Base-by-base conservation (phyloP, 1,140 invertebrate species). In the Helicoverpa armigera region DNA sequence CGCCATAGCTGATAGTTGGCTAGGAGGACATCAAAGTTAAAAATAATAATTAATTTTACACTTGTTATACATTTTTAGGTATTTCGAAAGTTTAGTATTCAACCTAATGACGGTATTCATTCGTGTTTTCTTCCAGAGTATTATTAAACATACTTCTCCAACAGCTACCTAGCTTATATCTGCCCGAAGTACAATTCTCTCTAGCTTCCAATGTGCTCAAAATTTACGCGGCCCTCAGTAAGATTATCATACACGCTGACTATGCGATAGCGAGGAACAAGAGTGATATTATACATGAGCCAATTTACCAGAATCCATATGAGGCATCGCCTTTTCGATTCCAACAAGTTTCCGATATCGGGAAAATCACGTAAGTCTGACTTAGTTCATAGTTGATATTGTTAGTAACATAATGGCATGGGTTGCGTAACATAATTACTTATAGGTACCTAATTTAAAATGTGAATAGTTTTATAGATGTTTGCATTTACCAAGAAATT, bases 241-340 rank as follows among this genome's bases (percentile, higher is more conserved):
- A 84, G 74, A 90, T 94, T 81, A 89, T 93, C 9, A 51, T 91
- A 1, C 75, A 83, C 11, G 81, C 87, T 3, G 65, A 85, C 1
- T 94, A 91, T 72, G 10, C 80, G 0, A n/a, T 90, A 16, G 82
- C 89, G 50, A 87, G 90, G 5, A 90, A 92, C 70, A 67, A 82
- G 31, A 86, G 87, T 2, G 80, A 86, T 13, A 56, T 91, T 1
- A 61, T 86, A 1, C 83, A 81, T 18, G 70, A 83, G 3, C n/a
- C 13, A 35, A 35, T 31, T 0, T 79, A 86, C 9, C 83, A 88
- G 54, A 69, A 87, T 65, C 56, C 78, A 1, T 65, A 74, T 11
- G 80, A 85, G 61, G 80, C 69, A 14, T 92, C 92, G 14, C 92
- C 90, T 10, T 92, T 92, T 67, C 80, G 73, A 12, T 84, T 87